These are phyloP conservation scores for Urophycis tenuis DNA, from an alignment of 2,797 vertebrate species.

Conservation along the genomic window DNA sequence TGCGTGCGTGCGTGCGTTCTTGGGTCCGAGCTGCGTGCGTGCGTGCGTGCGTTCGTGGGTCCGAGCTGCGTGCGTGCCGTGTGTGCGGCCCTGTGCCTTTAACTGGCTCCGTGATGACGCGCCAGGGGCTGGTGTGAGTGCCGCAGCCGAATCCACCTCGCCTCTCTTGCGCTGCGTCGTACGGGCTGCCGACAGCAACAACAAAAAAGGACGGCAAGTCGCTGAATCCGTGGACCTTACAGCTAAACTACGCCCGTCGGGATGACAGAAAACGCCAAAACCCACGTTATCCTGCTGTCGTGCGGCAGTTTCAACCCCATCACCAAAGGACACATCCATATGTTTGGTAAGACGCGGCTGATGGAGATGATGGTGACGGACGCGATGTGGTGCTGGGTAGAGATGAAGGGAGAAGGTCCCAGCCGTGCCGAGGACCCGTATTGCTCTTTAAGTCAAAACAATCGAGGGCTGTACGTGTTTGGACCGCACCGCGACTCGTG, in stretches of 20 bases:
- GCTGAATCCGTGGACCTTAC: not conserved
- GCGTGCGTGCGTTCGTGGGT: not conserved
- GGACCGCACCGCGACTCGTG: not conserved
- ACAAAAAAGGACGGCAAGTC: not conserved
- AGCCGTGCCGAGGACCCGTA: not conserved
- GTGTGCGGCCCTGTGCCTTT: not conserved
- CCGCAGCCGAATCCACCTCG: not conserved
- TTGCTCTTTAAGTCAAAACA: not conserved
- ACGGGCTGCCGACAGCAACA: not conserved
- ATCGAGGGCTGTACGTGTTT: not conserved
- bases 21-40: not conserved
- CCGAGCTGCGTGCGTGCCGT: too few relatives aligned
- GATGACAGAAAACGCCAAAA: conserved; percentile 89
- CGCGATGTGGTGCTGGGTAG: not conserved
- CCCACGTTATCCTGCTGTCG: conserved; percentile 91
- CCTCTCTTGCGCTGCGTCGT: not conserved
- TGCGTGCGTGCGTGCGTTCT: not conserved
- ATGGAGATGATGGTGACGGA: not conserved
- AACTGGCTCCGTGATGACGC: not conserved
- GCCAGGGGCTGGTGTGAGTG: not conserved
- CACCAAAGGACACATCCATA: conserved; percentile 95
- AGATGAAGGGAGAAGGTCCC: too few relatives aligned
- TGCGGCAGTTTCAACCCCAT: conserved; percentile 98
- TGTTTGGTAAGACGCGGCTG: conserved; percentile 83
- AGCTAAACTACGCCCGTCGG: not conserved